A percentile compares a stretch with the other conserved stretches of the same genome.
These are phyloP conservation scores for Agapornis canus DNA, from an alignment of 2,797 vertebrate species.

Conservation along the genomic window DNA sequence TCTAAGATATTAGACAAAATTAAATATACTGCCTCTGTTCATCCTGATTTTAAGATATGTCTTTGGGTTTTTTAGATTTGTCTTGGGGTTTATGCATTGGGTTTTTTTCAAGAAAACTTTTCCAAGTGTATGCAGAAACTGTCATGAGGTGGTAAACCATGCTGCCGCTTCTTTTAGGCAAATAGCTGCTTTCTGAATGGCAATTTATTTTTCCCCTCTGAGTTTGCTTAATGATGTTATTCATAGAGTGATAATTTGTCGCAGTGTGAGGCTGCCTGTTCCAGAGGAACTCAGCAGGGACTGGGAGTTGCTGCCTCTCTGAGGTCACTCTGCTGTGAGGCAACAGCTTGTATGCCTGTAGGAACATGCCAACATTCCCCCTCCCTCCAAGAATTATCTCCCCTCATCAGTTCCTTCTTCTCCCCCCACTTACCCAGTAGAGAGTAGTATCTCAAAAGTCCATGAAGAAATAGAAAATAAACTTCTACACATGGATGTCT, in stretches of 20 bases:
- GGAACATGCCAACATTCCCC: background rate
- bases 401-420: background rate
- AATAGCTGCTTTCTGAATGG: slow-evolving; percentile 15
- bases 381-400: background rate
- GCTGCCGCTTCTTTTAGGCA: background rate
- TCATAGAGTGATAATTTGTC: slow-evolving; percentile 49
- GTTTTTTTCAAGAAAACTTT: background rate
- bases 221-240: slow-evolving; percentile 51
- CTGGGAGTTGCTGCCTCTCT: slow-evolving; percentile 13
- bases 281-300: background rate
- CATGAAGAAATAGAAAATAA: background rate
- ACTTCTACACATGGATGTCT: background rate
- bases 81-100: background rate
- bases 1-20: slow-evolving; percentile 9
- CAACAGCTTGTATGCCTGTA: slow-evolving; percentile 22
- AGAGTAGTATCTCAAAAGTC: background rate
- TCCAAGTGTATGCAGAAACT: background rate
- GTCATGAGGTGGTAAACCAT: background rate
- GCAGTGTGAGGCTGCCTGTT: background rate
- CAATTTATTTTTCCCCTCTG: slow-evolving; percentile 36
- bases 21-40: background rate
- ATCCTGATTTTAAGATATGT: background rate
- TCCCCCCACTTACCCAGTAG: background rate
- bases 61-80: background rate
- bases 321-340: background rate